Percentiles rank a stretch among this genome's conserved stretches.
Conservation (phyloP, 2,888 invertebrate species). For the Aspidiotus destructor region DNA sequence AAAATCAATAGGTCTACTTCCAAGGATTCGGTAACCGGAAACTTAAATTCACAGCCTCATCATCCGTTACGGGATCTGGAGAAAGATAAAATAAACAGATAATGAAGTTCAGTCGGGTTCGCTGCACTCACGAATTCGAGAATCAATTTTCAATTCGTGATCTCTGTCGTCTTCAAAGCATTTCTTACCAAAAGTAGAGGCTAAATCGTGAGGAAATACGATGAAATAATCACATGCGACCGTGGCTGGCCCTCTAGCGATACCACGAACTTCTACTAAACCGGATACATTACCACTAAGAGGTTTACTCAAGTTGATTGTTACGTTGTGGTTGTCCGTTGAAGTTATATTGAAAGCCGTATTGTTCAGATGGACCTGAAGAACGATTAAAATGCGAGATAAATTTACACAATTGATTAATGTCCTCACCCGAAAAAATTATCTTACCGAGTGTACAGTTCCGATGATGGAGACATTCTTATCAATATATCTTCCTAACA, state of each 20-base stretch:
- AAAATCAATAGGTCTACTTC: neutral
- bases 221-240: slow-evolving; percentile 36
- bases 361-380: slow-evolving; percentile 35
- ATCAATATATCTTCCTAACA: neutral
- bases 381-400: neutral
- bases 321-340: slow-evolving; percentile 35
- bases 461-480: slow-evolving; percentile 17
- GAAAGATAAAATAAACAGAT: neutral
- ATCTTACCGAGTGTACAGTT: slow-evolving; percentile 17
- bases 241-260: slow-evolving; percentile 34
- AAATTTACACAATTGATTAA: neutral
- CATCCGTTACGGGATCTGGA: slow-evolving; percentile 5
- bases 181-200: slow-evolving; percentile 35
- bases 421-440: neutral
- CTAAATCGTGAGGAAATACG: slow-evolving; percentile 33
- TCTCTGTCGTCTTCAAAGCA: neutral
- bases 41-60: slow-evolving; percentile 18
- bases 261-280: slow-evolving; percentile 37
- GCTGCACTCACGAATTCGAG: neutral
- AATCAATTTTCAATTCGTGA: neutral
- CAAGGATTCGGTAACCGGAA: slow-evolving; percentile 13
- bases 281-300: slow-evolving; percentile 35
- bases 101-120: neutral
- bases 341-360: slow-evolving; percentile 35
- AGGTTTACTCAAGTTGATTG: slow-evolving; percentile 34